Evolutionary conservation across 2,888 invertebrate genomes (phyloP), one percentile per base, ranked within the genome.

Genomic region (Anarsia innoxiella): DNA sequence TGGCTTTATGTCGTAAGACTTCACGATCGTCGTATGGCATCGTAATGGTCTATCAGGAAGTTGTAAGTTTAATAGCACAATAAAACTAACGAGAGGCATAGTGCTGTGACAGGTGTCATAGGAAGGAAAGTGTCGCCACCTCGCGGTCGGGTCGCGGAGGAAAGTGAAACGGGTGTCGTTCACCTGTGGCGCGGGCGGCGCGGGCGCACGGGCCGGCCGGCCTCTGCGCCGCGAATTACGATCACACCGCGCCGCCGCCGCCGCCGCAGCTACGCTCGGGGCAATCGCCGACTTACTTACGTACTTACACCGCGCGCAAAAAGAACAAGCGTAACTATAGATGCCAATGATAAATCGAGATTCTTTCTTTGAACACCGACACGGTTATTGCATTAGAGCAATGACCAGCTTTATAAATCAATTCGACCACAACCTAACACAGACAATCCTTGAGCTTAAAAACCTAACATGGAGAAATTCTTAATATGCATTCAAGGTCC

Each of bases 91-190:
- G 38, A 23, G n/a, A n/a, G 32, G 4, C 23, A 38, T 28, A 5
- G 23, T n/a, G 23, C 2, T 12, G 11, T 28, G 19, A 30, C 56
- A 51, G 19, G 4, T n/a, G 54, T 50, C 46, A 52, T 50, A 53
- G 56, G 52, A 57, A 58, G 55, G 63, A 65, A 67, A 68, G 68
- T 71, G 71, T 64, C 68, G 71, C 75, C 78, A 69, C 64, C 71
- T 71, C 56, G 59, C 60, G 65, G 51, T 13, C 26, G 19, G 48
- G 48, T 53, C 54, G 42, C 36, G 33, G 54, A 56, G 51, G 73
- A 79, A 78, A 80, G 78, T 78, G 75, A 77, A 78, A 70, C 56
- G 59, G 44, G 55, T 57, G 75, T 71, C 75, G 56, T 74, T 75
- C 66, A 74, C 72, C 75, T 59, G 61, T 52, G 46, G 60, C 53